phyloP scores from a whole-genome alignment of 2,797 vertebrate species.

The Coilia nasus region DNA sequence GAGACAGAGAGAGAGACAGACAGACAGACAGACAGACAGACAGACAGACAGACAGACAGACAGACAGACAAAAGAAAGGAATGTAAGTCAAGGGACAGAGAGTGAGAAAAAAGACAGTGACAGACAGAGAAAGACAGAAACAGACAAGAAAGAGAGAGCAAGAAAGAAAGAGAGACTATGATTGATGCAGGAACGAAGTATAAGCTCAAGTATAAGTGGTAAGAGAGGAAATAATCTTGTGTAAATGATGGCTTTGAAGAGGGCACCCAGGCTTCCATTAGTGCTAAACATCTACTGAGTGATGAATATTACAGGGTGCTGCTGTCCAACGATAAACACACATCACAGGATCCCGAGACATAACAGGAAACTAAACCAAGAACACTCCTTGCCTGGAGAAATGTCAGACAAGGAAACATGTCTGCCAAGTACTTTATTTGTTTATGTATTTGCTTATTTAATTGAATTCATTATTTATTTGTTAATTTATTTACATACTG shows the following conservation, averaged over 20 bases:
- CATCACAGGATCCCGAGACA: neutral
- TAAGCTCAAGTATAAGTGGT: neutral
- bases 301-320: neutral
- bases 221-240: neutral
- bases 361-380: slow-evolving; percentile 6
- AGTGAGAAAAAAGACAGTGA: too few relatives aligned
- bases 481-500: too few relatives aligned
- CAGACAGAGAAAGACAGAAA: neutral
- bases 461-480: too few relatives aligned
- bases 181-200: neutral
- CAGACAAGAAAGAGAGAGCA: too few relatives aligned
- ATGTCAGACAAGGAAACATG: neutral
- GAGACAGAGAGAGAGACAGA: too few relatives aligned
- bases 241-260: neutral
- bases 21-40: too few relatives aligned
- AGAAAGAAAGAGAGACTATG: neutral
- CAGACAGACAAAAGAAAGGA: too few relatives aligned
- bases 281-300: neutral
- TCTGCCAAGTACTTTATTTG: neutral
- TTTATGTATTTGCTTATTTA: too few relatives aligned
- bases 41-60: too few relatives aligned
- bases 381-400: neutral
- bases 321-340: neutral
- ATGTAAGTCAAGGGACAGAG: too few relatives aligned
- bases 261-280: neutral